These are phyloP conservation scores for Meloidogyne exigua DNA, from an alignment of 1,140 invertebrate genomes.

Conservation along the genomic window DNA sequence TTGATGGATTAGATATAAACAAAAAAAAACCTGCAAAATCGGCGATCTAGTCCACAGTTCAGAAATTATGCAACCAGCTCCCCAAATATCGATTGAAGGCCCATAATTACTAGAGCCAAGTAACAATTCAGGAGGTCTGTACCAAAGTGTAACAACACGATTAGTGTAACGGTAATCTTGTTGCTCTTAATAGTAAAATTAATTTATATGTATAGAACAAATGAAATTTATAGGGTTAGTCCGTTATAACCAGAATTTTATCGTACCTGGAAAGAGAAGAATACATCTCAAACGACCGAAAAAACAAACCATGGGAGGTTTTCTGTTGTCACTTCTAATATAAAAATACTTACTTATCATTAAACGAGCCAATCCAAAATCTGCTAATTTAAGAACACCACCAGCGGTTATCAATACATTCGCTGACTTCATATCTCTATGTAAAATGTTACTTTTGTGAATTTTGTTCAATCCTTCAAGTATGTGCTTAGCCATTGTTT, in stretches of 20 bases:
- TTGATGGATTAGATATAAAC: not conserved
- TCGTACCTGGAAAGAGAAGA: no score
- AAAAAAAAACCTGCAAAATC: constrained; percentile 69
- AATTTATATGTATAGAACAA: no score
- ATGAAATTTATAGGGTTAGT: no score
- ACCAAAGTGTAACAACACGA: constrained; percentile 95
- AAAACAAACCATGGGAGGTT: no score
- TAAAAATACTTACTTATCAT: constrained; percentile 31
- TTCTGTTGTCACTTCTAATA: not conserved
- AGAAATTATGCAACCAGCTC: constrained; percentile 96
- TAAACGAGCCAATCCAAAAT: constrained; percentile 68
- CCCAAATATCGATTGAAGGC: constrained; percentile 95
- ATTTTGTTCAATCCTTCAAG: constrained; percentile 74
- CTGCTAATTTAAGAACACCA: constrained; percentile 74
- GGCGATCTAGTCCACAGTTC: constrained; percentile 94
- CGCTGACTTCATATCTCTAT: constrained; percentile 95
- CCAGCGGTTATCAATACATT: constrained; percentile 96
- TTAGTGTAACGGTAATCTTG: constrained; percentile 79
- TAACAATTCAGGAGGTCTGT: constrained; percentile 83
- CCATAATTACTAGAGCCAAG: constrained; percentile 92
- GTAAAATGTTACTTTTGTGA: constrained; percentile 53
- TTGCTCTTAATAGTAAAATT: constrained; percentile 25
- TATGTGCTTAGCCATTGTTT: constrained; percentile 94
- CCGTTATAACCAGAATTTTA: no score
- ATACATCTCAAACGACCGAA: constrained; percentile 62